phyloP scores from a whole-genome alignment of 2,888 invertebrate genomes.

The Cantharis nigra region DNA sequence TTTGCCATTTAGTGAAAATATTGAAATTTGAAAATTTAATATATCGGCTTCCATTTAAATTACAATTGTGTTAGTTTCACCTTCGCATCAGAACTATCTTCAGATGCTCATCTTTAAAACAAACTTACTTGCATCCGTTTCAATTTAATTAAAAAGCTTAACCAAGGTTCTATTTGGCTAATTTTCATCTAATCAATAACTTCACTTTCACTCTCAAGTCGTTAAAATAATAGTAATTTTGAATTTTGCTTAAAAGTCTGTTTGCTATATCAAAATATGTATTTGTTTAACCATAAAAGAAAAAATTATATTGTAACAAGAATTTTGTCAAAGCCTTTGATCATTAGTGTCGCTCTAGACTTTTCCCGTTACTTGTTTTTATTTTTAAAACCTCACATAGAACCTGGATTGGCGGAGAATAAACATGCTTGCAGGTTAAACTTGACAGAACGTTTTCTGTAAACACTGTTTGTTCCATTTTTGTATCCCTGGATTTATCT shows the following conservation, averaged over 20 bases:
- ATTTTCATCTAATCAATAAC: neutral
- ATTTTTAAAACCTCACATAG: constrained; percentile 17
- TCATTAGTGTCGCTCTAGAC: constrained; percentile 1
- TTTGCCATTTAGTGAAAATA: neutral
- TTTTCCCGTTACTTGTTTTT: constrained; percentile 18
- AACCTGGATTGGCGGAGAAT: constrained; percentile 18
- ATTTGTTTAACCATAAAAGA: neutral
- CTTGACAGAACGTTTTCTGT: constrained; percentile 20
- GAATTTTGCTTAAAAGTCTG: neutral
- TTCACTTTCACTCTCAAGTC: neutral
- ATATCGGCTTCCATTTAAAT: neutral
- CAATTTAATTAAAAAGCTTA: neutral
- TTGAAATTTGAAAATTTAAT: neutral
- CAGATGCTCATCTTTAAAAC: neutral
- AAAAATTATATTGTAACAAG: neutral
- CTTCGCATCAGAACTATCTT: neutral
- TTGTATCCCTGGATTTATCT: constrained; percentile 9
- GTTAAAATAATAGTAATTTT: neutral
- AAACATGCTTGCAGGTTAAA: constrained; percentile 19
- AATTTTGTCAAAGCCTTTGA: constrained; percentile 5
- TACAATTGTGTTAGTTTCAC: neutral
- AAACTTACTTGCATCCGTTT: neutral
- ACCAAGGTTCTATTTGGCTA: neutral
- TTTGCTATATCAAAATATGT: neutral
- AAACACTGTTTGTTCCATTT: constrained; percentile 17